A percentile compares a stretch with the other conserved stretches of the same genome.
Evolutionary conservation across 53 echinoderm and acorn worm genomes (phyloP).

Genomic region (Mesocentrotus franciscanus): DNA sequence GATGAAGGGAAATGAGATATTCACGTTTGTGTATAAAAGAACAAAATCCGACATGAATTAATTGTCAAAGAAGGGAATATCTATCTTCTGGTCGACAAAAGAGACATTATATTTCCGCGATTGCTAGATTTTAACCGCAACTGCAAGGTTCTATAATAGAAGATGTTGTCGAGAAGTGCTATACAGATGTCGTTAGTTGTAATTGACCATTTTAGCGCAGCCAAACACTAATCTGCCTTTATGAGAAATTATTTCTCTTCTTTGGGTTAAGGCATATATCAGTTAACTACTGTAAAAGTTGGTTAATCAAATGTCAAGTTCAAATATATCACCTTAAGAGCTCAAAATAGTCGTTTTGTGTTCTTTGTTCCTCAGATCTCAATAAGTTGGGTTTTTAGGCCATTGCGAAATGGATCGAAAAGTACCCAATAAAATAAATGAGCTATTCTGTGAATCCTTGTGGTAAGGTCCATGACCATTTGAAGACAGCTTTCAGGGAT

Average conservation of each 20-base stretch:
- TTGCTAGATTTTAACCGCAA: conserved; percentile 8
- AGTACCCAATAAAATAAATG: too few relatives aligned
- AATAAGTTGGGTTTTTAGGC: neutral
- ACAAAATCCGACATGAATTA: conserved; percentile 35
- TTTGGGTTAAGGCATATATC: neutral
- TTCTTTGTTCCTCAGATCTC: neutral
- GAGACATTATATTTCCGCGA: conserved; percentile 13
- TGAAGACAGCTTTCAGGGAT: too few relatives aligned
- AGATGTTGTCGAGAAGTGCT: neutral
- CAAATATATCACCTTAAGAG: neutral
- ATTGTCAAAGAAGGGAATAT: conserved; percentile 32
- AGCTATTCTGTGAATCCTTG: too few relatives aligned
- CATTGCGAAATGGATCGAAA: neutral
- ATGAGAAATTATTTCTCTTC: neutral
- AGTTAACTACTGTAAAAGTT: neutral
- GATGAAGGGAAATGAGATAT: conserved; percentile 45
- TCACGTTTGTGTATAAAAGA: conserved; percentile 7
- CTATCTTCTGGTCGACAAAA: conserved; percentile 41
- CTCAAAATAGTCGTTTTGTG: neutral
- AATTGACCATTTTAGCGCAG: conserved; percentile 28
- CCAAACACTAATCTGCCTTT: conserved; percentile 19
- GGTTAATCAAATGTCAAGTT: conserved; percentile 11
- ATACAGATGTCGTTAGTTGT: conserved; percentile 43
- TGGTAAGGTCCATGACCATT: too few relatives aligned
- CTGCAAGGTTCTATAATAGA: conserved; percentile 7